Evolutionary conservation across 1,140 invertebrate genomes (phyloP).

Genomic region (Hestina assimilis): DNA sequence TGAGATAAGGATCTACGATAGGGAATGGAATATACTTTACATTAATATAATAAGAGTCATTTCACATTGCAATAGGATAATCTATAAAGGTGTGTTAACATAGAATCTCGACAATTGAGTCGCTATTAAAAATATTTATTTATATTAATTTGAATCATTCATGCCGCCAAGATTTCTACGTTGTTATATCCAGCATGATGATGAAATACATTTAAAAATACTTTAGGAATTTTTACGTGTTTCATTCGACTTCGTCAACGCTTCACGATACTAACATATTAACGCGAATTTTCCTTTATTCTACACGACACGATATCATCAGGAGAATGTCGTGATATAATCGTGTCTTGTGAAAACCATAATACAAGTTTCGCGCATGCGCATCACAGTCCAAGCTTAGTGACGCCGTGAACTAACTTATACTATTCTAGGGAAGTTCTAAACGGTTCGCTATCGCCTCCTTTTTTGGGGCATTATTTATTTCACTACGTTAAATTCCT

Average conservation of each 20-base stretch:
- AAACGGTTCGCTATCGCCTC: slow-evolving; percentile 14
- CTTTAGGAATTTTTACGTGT: slow-evolving; percentile 14
- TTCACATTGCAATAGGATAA: slow-evolving; percentile 9
- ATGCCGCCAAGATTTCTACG: slow-evolving; percentile 13
- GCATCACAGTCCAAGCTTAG: not conserved
- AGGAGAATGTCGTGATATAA: not conserved
- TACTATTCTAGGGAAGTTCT: slow-evolving; percentile 22
- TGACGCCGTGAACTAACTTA: slow-evolving; percentile 7
- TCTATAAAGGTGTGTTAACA: slow-evolving; percentile 17
- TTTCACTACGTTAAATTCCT: slow-evolving; percentile 71
- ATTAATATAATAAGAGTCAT: slow-evolving; percentile 23
- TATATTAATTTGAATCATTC: slow-evolving; percentile 3
- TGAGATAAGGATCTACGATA: slow-evolving; percentile 59
- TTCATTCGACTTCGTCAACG: slow-evolving; percentile 3
- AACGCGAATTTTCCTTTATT: not conserved
- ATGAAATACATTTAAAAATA: slow-evolving; percentile 32
- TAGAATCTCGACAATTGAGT: not conserved
- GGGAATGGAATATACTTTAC: slow-evolving; percentile 62
- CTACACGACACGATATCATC: not conserved
- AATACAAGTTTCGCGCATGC: too few relatives aligned
- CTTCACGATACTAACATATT: not conserved
- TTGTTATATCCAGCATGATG: slow-evolving; percentile 26
- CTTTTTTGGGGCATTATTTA: slow-evolving; percentile 19
- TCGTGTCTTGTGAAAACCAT: too few relatives aligned
- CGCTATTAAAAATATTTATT: slow-evolving; percentile 1